Conservation (phyloP, 2,113 vertebrate genomes). For the Notarius quadriscutis region DNA sequence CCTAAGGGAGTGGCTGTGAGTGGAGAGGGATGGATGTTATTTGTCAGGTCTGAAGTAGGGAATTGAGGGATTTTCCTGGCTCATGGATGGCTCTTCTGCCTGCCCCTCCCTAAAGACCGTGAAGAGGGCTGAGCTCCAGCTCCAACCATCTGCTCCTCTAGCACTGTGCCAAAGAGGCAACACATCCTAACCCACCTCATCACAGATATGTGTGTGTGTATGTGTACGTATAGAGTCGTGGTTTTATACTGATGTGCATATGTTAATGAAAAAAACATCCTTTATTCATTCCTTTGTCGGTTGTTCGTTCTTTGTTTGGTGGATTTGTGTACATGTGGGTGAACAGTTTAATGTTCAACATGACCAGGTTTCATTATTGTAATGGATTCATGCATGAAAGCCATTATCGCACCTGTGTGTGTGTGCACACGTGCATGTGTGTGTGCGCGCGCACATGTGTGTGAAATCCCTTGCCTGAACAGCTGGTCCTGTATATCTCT, state of each 20-base stretch:
- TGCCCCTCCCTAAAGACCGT: constrained; percentile 48
- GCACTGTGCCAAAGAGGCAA: constrained; percentile 56
- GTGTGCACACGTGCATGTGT: neutral
- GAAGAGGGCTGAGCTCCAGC: constrained; percentile 58
- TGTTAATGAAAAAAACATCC: neutral
- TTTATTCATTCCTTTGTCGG: neutral
- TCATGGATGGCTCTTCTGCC: constrained; percentile 40
- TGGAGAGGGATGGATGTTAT: constrained; percentile 30
- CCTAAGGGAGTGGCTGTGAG: constrained; percentile 10
- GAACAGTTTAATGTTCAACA: neutral
- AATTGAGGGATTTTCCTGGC: constrained; percentile 43
- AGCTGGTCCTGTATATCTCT: constrained; percentile 4
- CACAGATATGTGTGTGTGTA: neutral
- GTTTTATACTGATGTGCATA: neutral
- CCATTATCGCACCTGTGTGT: neutral
- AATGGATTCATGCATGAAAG: neutral
- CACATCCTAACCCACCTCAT: constrained; percentile 42
- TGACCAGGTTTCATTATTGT: neutral
- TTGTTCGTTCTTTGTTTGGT: neutral
- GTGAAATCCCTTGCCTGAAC: constrained; percentile 18
- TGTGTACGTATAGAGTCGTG: neutral
- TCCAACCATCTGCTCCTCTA: constrained; percentile 67
- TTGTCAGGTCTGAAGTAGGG: constrained; percentile 41
- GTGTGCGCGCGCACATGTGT: constrained; percentile 13
- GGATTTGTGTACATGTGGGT: neutral